Conservation (phyloP, 2,113 vertebrate species). For the Saguinus imperator region DNA sequence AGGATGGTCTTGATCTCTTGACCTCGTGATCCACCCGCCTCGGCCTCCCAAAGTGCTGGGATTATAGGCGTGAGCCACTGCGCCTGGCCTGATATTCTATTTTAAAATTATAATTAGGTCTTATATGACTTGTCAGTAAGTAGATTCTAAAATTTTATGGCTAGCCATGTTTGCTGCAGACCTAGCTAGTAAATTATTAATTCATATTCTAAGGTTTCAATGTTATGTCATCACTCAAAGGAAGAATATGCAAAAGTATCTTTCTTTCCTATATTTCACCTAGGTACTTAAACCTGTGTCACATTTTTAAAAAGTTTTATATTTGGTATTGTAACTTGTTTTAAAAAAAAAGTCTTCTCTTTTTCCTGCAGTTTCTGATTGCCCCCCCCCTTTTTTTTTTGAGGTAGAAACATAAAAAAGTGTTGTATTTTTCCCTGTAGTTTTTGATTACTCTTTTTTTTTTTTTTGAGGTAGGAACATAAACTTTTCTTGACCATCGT, state of each 20-base stretch:
- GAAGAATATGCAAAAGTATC: neutral
- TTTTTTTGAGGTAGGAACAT: neutral
- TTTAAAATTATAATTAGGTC: constrained; percentile 39
- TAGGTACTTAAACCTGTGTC: neutral
- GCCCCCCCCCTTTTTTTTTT: neutral
- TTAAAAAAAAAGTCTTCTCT: neutral
- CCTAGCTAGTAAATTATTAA: neutral
- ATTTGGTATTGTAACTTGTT: neutral
- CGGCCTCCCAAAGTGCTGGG: too few species aligned
- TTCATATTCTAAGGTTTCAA: neutral
- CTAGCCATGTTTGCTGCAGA: neutral
- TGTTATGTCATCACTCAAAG: neutral
- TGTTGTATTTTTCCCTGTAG: neutral
- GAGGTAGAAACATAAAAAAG: neutral
- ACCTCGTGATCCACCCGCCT: too few species aligned
- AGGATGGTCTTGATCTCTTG: too few species aligned
- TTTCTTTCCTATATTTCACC: neutral
- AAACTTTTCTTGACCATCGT: neutral
- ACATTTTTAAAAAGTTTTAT: neutral
- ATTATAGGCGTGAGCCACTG: too few species aligned
- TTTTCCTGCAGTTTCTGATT: neutral
- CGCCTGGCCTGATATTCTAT: neutral
- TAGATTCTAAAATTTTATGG: constrained; percentile 41
- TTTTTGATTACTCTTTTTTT: neutral
- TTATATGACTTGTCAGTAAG: neutral